These are phyloP conservation scores for Stegodyphus dumicola DNA, from an alignment of 1,140 invertebrate genomes.

Conservation along the genomic window DNA sequence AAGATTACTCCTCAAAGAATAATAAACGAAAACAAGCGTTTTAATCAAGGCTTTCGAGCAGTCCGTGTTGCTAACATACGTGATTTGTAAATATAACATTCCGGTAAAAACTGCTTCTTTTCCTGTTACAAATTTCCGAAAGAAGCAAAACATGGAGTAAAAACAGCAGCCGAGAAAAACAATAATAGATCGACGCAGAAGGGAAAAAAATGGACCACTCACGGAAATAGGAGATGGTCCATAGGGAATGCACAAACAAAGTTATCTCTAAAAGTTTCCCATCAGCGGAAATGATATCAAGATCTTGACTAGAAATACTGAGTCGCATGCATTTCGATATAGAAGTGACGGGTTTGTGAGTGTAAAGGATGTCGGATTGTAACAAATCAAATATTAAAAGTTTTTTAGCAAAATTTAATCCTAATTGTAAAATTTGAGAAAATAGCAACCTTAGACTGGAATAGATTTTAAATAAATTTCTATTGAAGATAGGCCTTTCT, in stretches of 20 bases:
- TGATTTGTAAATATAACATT: slow-evolving; percentile 55
- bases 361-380: too few relatives aligned
- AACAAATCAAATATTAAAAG: too few relatives aligned
- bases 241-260: not conserved
- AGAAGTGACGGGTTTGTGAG: too few relatives aligned
- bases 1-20: slow-evolving; percentile 4
- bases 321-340: too few relatives aligned
- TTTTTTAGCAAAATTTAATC: too few relatives aligned
- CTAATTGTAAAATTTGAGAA: too few relatives aligned
- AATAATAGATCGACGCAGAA: slow-evolving; percentile 6
- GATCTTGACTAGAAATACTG: not conserved
- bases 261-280: slow-evolving; percentile 9
- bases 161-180: not conserved
- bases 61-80: slow-evolving; percentile 15
- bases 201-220: not conserved
- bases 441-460: too few relatives aligned
- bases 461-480: too few relatives aligned
- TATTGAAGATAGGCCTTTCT: too few relatives aligned
- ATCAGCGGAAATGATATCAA: slow-evolving; percentile 14
- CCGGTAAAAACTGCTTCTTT: not conserved
- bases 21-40: slow-evolving; percentile 46
- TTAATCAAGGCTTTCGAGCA: slow-evolving; percentile 29
- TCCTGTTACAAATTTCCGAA: slow-evolving; percentile 18
- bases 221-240: not conserved
- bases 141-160: not conserved